Evolutionary conservation across 2,888 invertebrate genomes (phyloP).

Genomic region (Notodonta ziczac): DNA sequence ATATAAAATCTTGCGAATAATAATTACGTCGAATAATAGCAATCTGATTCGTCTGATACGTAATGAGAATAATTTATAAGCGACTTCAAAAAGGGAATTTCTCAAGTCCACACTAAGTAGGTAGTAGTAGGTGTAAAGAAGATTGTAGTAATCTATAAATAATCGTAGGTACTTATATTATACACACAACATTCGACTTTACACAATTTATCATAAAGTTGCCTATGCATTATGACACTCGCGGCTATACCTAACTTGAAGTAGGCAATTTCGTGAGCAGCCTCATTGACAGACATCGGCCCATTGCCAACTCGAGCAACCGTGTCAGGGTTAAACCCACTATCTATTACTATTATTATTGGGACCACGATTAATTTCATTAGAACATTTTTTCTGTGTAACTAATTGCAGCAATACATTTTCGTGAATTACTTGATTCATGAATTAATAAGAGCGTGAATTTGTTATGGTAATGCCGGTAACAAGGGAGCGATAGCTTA

Average conservation of each 20-base stretch:
- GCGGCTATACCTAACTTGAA: background rate
- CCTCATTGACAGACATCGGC: conserved; percentile 14
- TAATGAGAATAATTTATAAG: no score
- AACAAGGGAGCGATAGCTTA: conserved; percentile 19
- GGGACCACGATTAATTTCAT: conserved; percentile 9
- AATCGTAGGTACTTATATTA: no score
- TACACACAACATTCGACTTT: background rate
- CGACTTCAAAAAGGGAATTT: no score
- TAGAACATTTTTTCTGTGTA: conserved; percentile 15
- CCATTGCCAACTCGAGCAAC: conserved; percentile 26
- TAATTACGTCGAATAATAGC: no score
- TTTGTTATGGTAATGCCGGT: conserved; percentile 33
- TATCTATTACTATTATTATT: conserved; percentile 13
- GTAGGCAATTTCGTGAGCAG: background rate
- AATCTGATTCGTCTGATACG: no score
- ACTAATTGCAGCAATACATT: conserved; percentile 17
- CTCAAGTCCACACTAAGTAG: no score
- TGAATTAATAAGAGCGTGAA: conserved; percentile 27
- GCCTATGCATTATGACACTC: background rate
- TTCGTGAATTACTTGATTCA: conserved; percentile 32
- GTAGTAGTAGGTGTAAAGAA: no score
- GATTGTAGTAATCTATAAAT: no score
- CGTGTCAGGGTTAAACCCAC: conserved; percentile 30
- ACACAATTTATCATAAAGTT: background rate
- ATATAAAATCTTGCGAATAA: no score